These are phyloP conservation scores for Phycodurus eques DNA, from an alignment of 2,113 vertebrate genomes.

Conservation along the genomic window DNA sequence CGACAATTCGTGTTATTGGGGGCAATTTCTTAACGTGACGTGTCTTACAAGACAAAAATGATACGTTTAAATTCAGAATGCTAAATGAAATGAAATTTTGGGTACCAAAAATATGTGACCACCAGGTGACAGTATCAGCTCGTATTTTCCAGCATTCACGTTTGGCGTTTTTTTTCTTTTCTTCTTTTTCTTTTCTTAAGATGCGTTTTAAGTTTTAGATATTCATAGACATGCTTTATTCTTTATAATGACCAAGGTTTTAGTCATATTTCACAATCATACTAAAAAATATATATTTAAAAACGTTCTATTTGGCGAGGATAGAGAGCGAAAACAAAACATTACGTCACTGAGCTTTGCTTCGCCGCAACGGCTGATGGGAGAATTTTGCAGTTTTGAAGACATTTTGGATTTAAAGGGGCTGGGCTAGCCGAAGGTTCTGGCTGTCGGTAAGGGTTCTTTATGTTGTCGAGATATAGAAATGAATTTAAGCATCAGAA, in stretches of 20 bases:
- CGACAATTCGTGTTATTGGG: neutral
- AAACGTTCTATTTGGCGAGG: neutral
- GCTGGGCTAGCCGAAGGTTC: constrained; percentile 52
- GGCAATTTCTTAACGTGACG: neutral
- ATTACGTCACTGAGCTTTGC: constrained; percentile 53
- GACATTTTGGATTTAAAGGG: constrained; percentile 76
- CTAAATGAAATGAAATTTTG: neutral
- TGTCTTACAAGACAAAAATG: neutral
- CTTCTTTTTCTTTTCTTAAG: neutral
- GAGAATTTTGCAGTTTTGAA: constrained; percentile 37
- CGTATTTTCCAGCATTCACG: neutral
- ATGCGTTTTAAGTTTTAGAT: no score
- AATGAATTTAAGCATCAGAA: accelerated
- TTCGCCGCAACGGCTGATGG: constrained; percentile 49
- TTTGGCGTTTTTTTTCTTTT: neutral
- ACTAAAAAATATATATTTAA: neutral
- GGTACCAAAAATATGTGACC: neutral
- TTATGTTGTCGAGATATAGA: neutral
- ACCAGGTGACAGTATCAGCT: constrained; percentile 15
- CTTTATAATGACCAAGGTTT: neutral
- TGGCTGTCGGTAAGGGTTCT: constrained; percentile 62
- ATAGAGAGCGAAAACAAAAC: constrained; percentile 30
- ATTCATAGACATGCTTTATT: neutral
- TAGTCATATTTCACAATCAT: neutral
- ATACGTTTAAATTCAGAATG: neutral